Base-by-base conservation (phyloP, 1,140 invertebrate species). In the Aphelenchoides besseyi region DNA sequence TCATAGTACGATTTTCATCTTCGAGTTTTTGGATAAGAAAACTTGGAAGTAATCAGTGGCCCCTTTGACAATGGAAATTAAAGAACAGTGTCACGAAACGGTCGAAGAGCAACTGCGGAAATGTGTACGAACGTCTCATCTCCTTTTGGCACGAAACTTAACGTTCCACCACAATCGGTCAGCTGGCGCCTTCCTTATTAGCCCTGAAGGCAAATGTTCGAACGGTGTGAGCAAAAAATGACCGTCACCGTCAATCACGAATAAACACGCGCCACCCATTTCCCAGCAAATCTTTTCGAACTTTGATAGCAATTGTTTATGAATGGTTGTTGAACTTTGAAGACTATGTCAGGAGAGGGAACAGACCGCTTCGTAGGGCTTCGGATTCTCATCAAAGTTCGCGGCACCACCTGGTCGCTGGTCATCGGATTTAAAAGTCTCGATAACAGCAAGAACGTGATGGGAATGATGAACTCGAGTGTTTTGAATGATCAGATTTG, bases 401-500 rank as follows among this genome's bases (percentile, higher is more conserved):
- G 41, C 41, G 41, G 41, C 41, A 48, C 41, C 41, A 48, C 41
- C 41, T 48, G 41, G 41, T 48, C 41, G 41, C 12, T 48, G 41
- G 41, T 16, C 41, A 23, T 12, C 41, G 41, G 41, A 48, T 12
- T 12, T 16, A n/a, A 48, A 48, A 12, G 41, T 16, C 12, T 23
- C 12, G 41, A 48, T 48, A 16, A 23, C 12, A 12, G 41, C 12
- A 48, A 48, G 12, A 23, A 48, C 12, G 23, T 23, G 41, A 23
- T 23, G 41, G 41, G 41, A 48, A 48, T 48, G 41, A 23, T 48
- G 41, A 12, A 48, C 41, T 12, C 12, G 41, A 12, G 41, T 12
- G 12, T 23, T 16, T 48, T 23, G 41, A 48, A 48, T 48, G 41
- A 48, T 48, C 41, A 23, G 23, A 48, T 48, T 48, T 48, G 41